These are phyloP conservation scores for Antennarius striatus DNA, from an alignment of 2,113 vertebrate species.

Conservation along the genomic window DNA sequence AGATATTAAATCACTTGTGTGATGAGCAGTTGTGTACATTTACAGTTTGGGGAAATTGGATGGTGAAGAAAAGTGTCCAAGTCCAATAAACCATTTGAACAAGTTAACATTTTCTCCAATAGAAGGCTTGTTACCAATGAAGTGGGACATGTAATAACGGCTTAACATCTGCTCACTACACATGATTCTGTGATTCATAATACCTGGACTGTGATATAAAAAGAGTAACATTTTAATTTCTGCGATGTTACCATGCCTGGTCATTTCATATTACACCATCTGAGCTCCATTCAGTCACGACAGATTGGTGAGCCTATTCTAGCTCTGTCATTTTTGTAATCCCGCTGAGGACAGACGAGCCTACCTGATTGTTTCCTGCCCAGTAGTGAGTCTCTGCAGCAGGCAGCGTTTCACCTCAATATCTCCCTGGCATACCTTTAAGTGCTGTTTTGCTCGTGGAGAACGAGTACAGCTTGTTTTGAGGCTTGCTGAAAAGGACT, in stretches of 20 bases:
- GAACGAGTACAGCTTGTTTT: conserved; percentile 20
- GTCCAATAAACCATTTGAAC: neutral
- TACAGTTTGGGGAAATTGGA: neutral
- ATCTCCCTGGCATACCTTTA: neutral
- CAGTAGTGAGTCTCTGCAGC: neutral
- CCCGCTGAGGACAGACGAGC: neutral
- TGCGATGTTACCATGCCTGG: neutral
- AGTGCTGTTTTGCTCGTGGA: conserved; percentile 9
- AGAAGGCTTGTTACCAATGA: neutral
- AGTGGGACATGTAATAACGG: neutral
- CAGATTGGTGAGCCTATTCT: neutral
- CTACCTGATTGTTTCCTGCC: conserved; percentile 5
- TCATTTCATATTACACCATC: neutral
- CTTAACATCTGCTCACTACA: neutral
- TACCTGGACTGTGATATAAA: neutral
- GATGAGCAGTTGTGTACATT: too few relatives aligned
- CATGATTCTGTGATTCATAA: neutral
- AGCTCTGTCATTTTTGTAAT: neutral
- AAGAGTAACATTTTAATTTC: neutral
- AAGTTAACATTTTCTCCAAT: too few relatives aligned
- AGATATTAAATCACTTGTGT: neutral
- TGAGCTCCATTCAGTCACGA: too few relatives aligned
- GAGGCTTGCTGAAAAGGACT: conserved; percentile 18
- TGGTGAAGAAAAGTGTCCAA: too few relatives aligned
- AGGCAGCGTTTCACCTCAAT: neutral